Percentiles rank a stretch among this genome's conserved stretches.
phyloP scores from a whole-genome alignment of 2,888 invertebrate genomes.

The Harmothoe impar region DNA sequence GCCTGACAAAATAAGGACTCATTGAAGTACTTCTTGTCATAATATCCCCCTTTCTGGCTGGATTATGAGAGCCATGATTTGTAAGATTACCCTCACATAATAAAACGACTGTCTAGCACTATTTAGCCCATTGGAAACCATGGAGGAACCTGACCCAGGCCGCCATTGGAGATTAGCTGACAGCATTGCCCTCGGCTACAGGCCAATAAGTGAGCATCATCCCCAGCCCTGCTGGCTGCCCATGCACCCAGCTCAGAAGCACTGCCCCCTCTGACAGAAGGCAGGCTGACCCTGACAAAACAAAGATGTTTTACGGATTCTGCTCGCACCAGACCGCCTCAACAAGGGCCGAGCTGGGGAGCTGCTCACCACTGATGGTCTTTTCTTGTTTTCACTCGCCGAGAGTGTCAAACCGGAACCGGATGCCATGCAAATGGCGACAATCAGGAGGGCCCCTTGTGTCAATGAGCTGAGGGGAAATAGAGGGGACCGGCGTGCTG shows the following conservation, averaged over 20 bases:
- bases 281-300: conserved; percentile 1
- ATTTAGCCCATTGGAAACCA: no score
- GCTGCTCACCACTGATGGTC: conserved; percentile 33
- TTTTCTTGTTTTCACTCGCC: conserved; percentile 24
- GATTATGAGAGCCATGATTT: no score
- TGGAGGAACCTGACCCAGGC: no score
- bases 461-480: conserved; percentile 36
- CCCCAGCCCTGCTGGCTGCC: no score
- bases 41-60: no score
- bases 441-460: conserved; percentile 47
- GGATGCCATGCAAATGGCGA: conserved; percentile 57
- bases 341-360: not conserved
- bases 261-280: not conserved
- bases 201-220: no score
- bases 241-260: no score
- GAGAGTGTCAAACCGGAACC: conserved; percentile 51
- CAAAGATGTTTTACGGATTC: conserved; percentile 1
- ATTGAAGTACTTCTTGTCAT: no score
- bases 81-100: no score
- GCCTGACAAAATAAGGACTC: conserved; percentile 16
- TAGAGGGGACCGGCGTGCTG: not conserved
- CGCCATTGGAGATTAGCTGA: no score
- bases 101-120: no score
- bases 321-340: not conserved
- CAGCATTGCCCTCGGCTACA: no score